Base-by-base conservation (phyloP, 2,113 vertebrate species). In the Gambusia holbrooki region DNA sequence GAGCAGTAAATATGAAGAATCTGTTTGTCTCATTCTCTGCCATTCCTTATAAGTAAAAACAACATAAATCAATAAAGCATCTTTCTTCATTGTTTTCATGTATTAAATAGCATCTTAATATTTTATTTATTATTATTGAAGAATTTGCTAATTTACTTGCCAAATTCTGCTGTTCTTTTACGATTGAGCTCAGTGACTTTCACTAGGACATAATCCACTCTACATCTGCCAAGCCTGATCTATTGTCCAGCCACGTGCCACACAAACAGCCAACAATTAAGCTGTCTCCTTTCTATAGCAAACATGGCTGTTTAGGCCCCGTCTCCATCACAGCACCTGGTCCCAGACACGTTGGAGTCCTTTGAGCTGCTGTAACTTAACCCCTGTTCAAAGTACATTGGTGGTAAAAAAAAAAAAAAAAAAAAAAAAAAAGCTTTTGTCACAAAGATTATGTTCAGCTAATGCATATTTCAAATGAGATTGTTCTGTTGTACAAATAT, bases 261-360 rank as follows among this genome's bases (percentile, higher is more conserved):
- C 89, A 81, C 90, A 91, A 84, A 89, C 88, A 89, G 87, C 69
- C 88, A 84, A 90, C 92, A 92, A 91, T 93, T 93, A 78, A 89
- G 66, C 79, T 73, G 85, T 83, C 78, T 76, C 25, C 79, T 85
- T 86, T 89, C 81, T 88, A 83, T 84, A 72, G 86, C 81, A 84
- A 87, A 79, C 29, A 58, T 81, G 86, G 88, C 85, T 91, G 89
- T 93, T 91, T 87, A 78, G 87, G 86, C 79, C 80, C 72, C 75
- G 83, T 88, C 87, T 84, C 90, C 79, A 83, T 87, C 67, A 73
- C 79, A 82, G 91, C 93, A 94, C 93, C 92, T 94, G 94, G 94
- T 89, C 88, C 87, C 77, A 74, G 87, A 93, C 93, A 92, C 87
- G 89, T 74, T 84, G 77, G 79, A 83, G 77, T 76, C 90, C 88